A percentile compares a stretch with the other conserved stretches of the same genome.
phyloP scores from a whole-genome alignment of 2,113 vertebrate species.

The Porphyrio hochstetteri region DNA sequence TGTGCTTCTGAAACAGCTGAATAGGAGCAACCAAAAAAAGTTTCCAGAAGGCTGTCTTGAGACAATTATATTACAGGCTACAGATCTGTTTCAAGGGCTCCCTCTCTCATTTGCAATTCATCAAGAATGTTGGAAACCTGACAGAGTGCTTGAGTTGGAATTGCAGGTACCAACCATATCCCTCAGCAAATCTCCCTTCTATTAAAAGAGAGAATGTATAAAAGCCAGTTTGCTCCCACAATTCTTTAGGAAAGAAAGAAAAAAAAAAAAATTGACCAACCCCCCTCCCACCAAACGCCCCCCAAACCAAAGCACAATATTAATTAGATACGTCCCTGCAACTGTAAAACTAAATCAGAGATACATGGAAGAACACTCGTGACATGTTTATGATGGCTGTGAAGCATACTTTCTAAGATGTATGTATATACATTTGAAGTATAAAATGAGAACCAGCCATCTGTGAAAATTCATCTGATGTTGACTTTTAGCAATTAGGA shows the following conservation, averaged over 20 bases:
- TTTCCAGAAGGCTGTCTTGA: constrained; percentile 6
- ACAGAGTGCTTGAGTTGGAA: constrained; percentile 5
- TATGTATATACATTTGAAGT: no score
- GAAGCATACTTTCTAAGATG: background rate
- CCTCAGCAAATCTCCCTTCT: background rate
- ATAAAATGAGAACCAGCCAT: background rate
- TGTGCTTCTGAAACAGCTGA: background rate
- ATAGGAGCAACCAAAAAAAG: background rate
- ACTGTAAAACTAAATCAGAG: background rate
- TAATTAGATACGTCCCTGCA: background rate
- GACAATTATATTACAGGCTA: background rate
- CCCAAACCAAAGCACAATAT: background rate
- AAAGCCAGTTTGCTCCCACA: background rate
- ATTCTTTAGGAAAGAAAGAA: background rate
- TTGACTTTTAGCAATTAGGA: background rate
- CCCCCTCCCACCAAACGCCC: no score
- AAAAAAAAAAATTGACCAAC: accelerated
- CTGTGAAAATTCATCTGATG: background rate
- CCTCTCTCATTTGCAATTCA: background rate
- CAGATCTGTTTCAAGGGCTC: constrained; percentile 30
- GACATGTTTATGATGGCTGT: background rate
- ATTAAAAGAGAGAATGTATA: background rate
- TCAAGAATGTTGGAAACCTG: constrained; percentile 6
- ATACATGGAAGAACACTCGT: background rate
- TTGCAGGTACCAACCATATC: background rate